phyloP scores from a whole-genome alignment of 2,888 invertebrate species.

The Taenaris catops region DNA sequence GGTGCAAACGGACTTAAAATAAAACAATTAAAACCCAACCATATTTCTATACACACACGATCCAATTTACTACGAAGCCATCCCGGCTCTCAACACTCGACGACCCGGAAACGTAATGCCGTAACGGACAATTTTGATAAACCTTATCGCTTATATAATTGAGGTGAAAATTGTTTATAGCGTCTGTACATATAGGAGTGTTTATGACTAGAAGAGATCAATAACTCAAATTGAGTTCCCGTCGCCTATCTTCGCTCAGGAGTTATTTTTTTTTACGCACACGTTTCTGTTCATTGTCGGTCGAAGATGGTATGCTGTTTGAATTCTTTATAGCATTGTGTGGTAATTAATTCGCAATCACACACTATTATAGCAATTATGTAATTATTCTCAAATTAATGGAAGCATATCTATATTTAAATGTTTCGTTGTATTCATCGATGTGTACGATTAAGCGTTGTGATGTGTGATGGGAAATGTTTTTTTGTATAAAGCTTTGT shows the following conservation, averaged over 20 bases:
- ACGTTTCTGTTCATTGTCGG: constrained; percentile 18
- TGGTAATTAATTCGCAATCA: constrained; percentile 8
- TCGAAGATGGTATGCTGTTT: constrained; percentile 12
- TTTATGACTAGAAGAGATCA: constrained; percentile 38
- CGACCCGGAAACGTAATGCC: constrained; percentile 11
- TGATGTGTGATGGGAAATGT: no score
- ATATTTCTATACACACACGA: constrained; percentile 27
- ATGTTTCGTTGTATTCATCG: no score
- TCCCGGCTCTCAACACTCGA: constrained; percentile 10
- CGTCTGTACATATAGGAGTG: constrained; percentile 18
- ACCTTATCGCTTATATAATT: constrained; percentile 20
- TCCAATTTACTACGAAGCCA: constrained; percentile 21
- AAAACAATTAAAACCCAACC: constrained; percentile 32
- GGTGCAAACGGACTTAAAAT: constrained; percentile 21
- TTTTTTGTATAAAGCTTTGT: no score
- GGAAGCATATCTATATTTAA: not conserved
- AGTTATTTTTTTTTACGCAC: constrained; percentile 29
- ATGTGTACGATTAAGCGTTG: no score
- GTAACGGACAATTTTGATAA: constrained; percentile 12
- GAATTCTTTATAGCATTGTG: constrained; percentile 11
- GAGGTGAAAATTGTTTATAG: constrained; percentile 23
- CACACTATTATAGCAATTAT: constrained; percentile 3
- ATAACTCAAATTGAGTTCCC: constrained; percentile 52
- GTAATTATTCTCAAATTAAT: constrained; percentile 4
- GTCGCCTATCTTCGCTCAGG: constrained; percentile 40